Conservation (phyloP, 92 coral and sea anemone species). For the Zoanthus sansibaricus region DNA sequence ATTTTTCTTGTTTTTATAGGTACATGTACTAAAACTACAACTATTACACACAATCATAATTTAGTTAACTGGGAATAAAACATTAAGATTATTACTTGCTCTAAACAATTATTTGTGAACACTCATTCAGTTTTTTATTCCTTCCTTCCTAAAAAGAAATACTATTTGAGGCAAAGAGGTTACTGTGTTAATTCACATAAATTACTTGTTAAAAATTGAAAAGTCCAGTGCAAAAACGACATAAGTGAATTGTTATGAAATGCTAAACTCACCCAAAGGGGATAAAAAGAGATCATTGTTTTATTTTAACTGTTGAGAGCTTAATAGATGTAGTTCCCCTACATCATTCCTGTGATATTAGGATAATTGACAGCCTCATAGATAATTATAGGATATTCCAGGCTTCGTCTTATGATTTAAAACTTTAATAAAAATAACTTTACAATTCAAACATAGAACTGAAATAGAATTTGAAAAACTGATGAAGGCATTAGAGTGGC, state of each 20-base stretch:
- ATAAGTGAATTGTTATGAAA: background rate
- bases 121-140: conserved; percentile 6
- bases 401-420: no score
- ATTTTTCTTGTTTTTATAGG: background rate
- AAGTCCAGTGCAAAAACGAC: background rate
- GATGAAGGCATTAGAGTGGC: no score
- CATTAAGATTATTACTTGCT: background rate
- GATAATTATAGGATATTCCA: no score
- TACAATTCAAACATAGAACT: background rate
- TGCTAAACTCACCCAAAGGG: background rate
- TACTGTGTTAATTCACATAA: background rate
- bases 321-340: conserved; percentile 6
- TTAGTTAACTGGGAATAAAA: background rate
- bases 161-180: background rate
- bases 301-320: background rate
- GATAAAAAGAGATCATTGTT: background rate
- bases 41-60: background rate
- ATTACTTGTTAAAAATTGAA: background rate
- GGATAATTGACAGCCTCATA: background rate
- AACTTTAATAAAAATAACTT: no score
- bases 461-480: no score
- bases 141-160: background rate
- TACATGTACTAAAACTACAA: background rate
- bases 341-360: background rate
- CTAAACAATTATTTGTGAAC: background rate